Evolutionary conservation across 2,113 vertebrate species (phyloP), one percentile per base, ranked within the genome.

Genomic region (Psittacula cyanocephala): DNA sequence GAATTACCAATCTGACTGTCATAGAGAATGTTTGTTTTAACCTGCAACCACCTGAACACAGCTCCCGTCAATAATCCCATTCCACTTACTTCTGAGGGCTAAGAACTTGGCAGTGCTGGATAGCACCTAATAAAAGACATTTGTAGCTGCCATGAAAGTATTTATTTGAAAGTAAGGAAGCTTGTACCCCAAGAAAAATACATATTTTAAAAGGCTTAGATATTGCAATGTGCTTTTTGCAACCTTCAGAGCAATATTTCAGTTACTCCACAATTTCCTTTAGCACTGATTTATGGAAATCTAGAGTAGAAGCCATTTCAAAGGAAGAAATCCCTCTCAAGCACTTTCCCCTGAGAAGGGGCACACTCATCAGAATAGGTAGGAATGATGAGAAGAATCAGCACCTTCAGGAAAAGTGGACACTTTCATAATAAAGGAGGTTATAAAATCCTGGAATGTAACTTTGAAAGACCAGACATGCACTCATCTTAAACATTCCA

Each of bases 361-460:
- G 57, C 72, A 72, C 19, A 39, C 47, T 89, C 90, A 93, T 81
- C 83, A 96, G 33, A 88, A 92, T 11, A 52, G 7, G 29, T 13
- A 94, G 46, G 69, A 91, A 93, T 64, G 80, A 83, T 31, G 28
- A 91, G 68, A 81, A 77, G 8, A 93, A 88, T 57, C 60, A 71
- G 83, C 83, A 81, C 35, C 89, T 92, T 86, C 77, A 89, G 77
- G 81, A 86, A 63, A 93, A 92, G 86, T 37, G 37, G 67, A 84
- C 72, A 46, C 7, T 93, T 94, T 74, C 46, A 47, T 78, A 95
- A 88, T 44, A 88, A 81, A 71, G 64, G 31, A 62, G 25, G 35
- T 11, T 23, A 85, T 64, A 18, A 46, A 91, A 84, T 25, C 17
- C 41, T 78, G 43, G 60, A 88, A 69, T 31, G 39, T 17, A 50